phyloP scores from a whole-genome alignment of 2,888 invertebrate species.

The Stenodera caucasica region DNA sequence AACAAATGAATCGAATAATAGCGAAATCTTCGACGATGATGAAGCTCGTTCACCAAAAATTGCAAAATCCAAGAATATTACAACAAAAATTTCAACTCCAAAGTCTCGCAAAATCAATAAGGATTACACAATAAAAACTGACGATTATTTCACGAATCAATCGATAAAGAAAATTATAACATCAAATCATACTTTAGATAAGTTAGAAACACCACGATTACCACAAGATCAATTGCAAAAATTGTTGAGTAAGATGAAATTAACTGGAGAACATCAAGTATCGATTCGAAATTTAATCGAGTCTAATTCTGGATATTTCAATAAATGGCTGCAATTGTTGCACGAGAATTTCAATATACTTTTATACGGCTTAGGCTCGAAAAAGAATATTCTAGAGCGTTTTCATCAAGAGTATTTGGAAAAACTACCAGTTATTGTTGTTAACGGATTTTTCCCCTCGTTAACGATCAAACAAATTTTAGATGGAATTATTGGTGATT shows the following conservation, averaged over 20 bases:
- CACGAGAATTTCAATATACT: conserved; percentile 86
- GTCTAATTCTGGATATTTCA: conserved; percentile 63
- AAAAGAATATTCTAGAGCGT: conserved; percentile 72
- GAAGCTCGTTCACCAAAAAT: not conserved
- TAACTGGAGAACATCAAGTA: conserved; percentile 60
- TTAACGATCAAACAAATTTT: conserved; percentile 81
- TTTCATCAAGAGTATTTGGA: conserved; percentile 68
- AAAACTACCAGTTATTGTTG: conserved; percentile 71
- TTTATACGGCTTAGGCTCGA: conserved; percentile 90
- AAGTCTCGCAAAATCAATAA: conserved; percentile 39
- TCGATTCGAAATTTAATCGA: conserved; percentile 62
- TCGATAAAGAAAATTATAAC: conserved; percentile 67
- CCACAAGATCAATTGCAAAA: conserved; percentile 66
- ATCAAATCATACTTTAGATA: conserved; percentile 77
- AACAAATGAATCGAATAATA: conserved; percentile 9
- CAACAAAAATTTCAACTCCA: conserved; percentile 15
- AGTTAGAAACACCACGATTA: conserved; percentile 72
- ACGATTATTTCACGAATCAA: conserved; percentile 69
- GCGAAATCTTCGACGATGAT: not conserved
- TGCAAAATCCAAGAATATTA: not conserved
- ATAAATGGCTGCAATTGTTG: conserved; percentile 71
- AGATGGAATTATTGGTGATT: conserved; percentile 70
- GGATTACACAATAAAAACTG: conserved; percentile 67
- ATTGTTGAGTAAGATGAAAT: conserved; percentile 52
- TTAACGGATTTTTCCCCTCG: conserved; percentile 93